Base-by-base conservation (phyloP, 2,888 invertebrate genomes). In the Bombyx huttoni region DNA sequence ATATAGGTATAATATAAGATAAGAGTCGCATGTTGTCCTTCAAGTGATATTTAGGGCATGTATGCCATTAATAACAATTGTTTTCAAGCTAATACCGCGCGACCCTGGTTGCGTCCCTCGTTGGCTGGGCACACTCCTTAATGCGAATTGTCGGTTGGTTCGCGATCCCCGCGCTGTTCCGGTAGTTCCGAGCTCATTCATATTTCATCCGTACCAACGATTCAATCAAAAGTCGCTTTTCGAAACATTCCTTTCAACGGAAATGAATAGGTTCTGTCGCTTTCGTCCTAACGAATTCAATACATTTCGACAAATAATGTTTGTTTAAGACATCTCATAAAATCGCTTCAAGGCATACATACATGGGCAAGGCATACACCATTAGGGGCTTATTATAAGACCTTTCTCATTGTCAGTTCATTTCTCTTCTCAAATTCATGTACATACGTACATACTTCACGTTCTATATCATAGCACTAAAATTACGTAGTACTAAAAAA, bases 101-200 rank as follows among this genome's bases (percentile, higher is more conserved):
- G 24, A 24, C 24, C 2, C 24, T 24, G 24, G 24, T 24, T 5
- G 24, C 24, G 24, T 14, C 48, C 48, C 13, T 9, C 13, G 13
- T 13, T 35, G 52, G 54, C 60, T 58, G 52, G 55, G 58, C 58
- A 56, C 58, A 57, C 52, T 58, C 58, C 56, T 58, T 54, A 58
- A 58, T 57, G 53, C 54, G 52, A 35, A 52, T 52, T 40, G 49
- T 13, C 10, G 35, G 49, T 13, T 13, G 40, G 12, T n/a, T 34
- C 33, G 33, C 33, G 48, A 33, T 14, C n/a, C 33, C 35, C 13
- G 13, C 34, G 14, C 13, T n/a, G 33, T 34, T n/a, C 34, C 48
- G 14, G 49, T 12, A 49, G 56, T 60, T 58, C 34, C 40, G 48
- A 59, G 54, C 58, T 61, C 61, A 57, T 62, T 59, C 57, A 56